phyloP scores from a whole-genome alignment of 2,888 invertebrate species.

The Leptarthrus brevirostris region DNA sequence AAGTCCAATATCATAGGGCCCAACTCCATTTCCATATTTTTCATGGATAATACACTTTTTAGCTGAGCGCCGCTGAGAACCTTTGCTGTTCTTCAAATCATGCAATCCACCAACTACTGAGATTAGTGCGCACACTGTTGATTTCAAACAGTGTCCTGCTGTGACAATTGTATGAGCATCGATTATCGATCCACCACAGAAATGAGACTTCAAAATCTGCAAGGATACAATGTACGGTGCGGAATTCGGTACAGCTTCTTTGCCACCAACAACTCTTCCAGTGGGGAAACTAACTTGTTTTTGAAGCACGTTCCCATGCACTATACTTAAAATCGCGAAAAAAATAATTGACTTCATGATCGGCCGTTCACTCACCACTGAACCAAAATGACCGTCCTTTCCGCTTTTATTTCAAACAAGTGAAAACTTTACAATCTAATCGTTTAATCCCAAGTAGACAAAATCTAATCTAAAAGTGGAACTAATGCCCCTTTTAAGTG shows the following conservation, averaged over 20 bases:
- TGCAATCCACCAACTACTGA: slow-evolving; percentile 66
- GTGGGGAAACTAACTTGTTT: slow-evolving; percentile 58
- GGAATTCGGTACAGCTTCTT: slow-evolving; percentile 63
- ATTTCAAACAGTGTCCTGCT: slow-evolving; percentile 66
- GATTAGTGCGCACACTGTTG: slow-evolving; percentile 61
- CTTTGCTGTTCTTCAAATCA: slow-evolving; percentile 58
- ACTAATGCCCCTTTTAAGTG: not conserved
- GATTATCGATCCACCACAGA: slow-evolving; percentile 68
- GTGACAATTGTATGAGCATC: slow-evolving; percentile 65
- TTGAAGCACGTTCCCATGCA: slow-evolving; percentile 1
- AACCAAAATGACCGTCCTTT: not conserved
- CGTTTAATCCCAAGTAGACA: not conserved
- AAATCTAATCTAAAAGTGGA: not conserved
- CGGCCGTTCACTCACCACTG: not conserved
- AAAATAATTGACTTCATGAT: slow-evolving; percentile 12
- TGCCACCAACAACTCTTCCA: slow-evolving; percentile 63
- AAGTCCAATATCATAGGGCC: slow-evolving; percentile 70
- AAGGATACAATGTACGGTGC: slow-evolving; percentile 68
- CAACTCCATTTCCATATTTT: slow-evolving; percentile 63
- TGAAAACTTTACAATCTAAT: not conserved
- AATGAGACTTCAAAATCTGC: slow-evolving; percentile 13
- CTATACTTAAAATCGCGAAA: not conserved
- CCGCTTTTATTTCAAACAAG: not conserved
- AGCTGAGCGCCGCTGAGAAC: slow-evolving; percentile 60
- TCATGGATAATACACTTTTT: slow-evolving; percentile 62